A percentile compares a stretch with the other conserved stretches of the same genome.
phyloP scores from a whole-genome alignment of 1,140 invertebrate species.

The Zaprionus nigranus region DNA sequence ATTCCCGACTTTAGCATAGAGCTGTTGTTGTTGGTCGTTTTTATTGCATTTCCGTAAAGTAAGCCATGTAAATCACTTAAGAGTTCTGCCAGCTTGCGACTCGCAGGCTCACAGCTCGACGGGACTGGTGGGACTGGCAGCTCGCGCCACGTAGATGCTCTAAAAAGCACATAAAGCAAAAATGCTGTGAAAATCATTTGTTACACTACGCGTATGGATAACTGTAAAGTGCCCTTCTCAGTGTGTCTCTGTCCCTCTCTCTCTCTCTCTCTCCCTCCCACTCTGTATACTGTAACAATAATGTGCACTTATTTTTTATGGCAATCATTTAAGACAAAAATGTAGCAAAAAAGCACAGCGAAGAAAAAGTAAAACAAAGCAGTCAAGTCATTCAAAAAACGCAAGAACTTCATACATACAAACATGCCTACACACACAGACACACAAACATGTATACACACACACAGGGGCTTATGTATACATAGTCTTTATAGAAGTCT shows the following conservation, averaged over 20 bases:
- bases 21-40: slow-evolving; percentile 32
- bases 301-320: slow-evolving; percentile 82
- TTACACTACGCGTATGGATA: slow-evolving; percentile 80
- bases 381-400: slow-evolving; percentile 51
- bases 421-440: not conserved
- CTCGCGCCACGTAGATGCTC: slow-evolving; percentile 51
- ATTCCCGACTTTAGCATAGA: slow-evolving; percentile 18
- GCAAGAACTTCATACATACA: slow-evolving; percentile 31
- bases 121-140: not conserved
- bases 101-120: not conserved
- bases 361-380: slow-evolving; percentile 71
- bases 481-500: slow-evolving; percentile 52
- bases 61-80: slow-evolving; percentile 79
- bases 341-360: slow-evolving; percentile 65
- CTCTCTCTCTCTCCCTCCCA: not conserved
- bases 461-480: slow-evolving; percentile 14
- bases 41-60: slow-evolving; percentile 73
- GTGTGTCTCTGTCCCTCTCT: not conserved
- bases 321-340: slow-evolving; percentile 82
- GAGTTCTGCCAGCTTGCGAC: slow-evolving; percentile 51
- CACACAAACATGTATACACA: slow-evolving; percentile 5
- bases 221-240: slow-evolving; percentile 68
- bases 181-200: slow-evolving; percentile 80
- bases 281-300: slow-evolving; percentile 63
- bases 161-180: slow-evolving; percentile 76